Percentiles rank a stretch among this genome's conserved stretches.
phyloP scores from a whole-genome alignment of 2,113 vertebrate species.

The Nothoprocta pentlandii region DNA sequence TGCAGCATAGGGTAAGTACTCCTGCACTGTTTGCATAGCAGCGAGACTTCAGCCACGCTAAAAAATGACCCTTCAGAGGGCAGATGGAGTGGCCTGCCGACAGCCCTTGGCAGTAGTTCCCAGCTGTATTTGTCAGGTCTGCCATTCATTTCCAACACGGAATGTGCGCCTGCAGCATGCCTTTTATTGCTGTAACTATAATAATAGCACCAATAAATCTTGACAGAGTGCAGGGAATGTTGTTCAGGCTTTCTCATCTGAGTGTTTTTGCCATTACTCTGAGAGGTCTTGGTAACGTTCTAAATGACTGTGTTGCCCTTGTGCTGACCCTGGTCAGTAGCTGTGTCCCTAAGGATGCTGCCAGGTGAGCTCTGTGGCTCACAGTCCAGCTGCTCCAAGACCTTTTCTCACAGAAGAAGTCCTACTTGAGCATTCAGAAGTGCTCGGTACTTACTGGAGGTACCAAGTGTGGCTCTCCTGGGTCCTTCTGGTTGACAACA shows the following conservation, averaged over 20 bases:
- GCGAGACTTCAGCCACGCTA: background rate
- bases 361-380: background rate
- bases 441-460: background rate
- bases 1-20: background rate
- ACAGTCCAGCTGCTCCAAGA: background rate
- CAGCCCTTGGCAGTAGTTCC: background rate
- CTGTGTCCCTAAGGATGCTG: background rate
- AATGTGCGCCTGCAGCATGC: background rate
- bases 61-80: background rate
- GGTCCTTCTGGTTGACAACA: background rate
- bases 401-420: background rate
- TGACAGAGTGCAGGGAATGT: background rate
- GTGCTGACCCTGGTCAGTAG: fast-evolving
- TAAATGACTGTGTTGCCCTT: fast-evolving
- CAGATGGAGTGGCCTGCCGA: background rate
- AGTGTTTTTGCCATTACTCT: background rate
- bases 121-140: background rate
- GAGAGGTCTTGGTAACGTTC: fast-evolving
- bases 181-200: background rate
- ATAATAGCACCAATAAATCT: background rate
- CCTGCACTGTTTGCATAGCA: background rate
- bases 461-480: background rate
- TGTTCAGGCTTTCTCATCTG: background rate
- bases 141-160: background rate
- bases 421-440: background rate